phyloP scores from a whole-genome alignment of 2,888 invertebrate genomes.

The Napeogenes sylphis region DNA sequence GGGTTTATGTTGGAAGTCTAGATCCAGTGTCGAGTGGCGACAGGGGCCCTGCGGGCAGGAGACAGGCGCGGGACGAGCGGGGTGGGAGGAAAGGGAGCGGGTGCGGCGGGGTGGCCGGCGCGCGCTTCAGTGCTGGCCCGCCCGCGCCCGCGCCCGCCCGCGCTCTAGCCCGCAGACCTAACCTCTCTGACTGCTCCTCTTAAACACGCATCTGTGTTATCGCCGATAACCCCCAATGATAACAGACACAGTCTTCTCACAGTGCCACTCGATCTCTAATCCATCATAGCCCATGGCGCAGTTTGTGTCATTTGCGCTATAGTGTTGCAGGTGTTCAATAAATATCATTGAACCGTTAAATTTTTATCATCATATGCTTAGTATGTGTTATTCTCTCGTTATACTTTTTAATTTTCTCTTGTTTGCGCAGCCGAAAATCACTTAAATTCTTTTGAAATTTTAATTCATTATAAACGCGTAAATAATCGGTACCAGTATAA shows the following conservation, averaged over 20 bases:
- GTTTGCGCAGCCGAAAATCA: no score
- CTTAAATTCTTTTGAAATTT: no score
- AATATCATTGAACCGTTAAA: conserved; percentile 14
- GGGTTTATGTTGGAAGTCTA: conserved; percentile 45
- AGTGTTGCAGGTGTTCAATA: conserved; percentile 19
- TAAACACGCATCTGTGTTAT: conserved; percentile 55
- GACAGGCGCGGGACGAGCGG: conserved; percentile 17
- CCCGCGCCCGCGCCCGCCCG: conserved; percentile 73
- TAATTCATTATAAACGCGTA: no score
- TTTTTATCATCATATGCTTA: conserved; percentile 3
- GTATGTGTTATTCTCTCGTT: neutral
- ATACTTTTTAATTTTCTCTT: neutral
- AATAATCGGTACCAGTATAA: no score
- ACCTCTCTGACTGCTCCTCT: conserved; percentile 60
- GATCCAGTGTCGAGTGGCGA: conserved; percentile 36
- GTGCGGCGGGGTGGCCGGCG: conserved; percentile 55
- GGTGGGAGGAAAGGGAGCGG: conserved; percentile 41
- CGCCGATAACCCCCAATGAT: conserved; percentile 30
- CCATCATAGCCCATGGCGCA: conserved; percentile 9
- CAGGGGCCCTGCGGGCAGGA: conserved; percentile 27
- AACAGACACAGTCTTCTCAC: conserved; percentile 16
- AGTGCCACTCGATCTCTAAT: conserved; percentile 8
- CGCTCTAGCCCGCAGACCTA: conserved; percentile 66
- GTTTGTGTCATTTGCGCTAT: conserved; percentile 17
- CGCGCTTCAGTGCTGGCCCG: conserved; percentile 73